Percentiles rank a stretch among this genome's conserved stretches.
Evolutionary conservation across 2,888 invertebrate genomes (phyloP).

Genomic region (Cremastinae sp.): DNA sequence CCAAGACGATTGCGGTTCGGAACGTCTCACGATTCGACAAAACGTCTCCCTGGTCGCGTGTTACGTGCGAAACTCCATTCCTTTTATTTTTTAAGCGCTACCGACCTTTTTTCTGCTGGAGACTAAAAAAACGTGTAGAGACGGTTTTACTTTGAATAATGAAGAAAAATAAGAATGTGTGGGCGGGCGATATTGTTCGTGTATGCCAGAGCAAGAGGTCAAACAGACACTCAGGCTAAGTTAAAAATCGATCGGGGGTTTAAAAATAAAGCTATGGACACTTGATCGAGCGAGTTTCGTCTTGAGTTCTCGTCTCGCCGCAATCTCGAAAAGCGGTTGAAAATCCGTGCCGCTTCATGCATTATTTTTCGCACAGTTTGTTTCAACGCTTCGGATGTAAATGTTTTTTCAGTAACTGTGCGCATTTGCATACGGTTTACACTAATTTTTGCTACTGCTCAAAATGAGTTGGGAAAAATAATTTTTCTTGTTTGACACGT

Average conservation of each 20-base stretch:
- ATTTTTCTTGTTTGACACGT: too few species aligned
- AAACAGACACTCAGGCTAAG: conserved; percentile 18
- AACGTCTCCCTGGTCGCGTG: conserved; percentile 59
- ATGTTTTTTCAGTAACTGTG: too few species aligned
- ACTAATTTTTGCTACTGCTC: too few species aligned
- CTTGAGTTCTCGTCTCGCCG: conserved; percentile 2
- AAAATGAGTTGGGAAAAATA: too few species aligned
- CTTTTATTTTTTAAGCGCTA: conserved; percentile 11
- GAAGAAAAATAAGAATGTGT: conserved; percentile 2
- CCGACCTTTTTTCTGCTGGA: conserved; percentile 13
- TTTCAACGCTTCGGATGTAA: too few species aligned
- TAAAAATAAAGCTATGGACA: conserved; percentile 53
- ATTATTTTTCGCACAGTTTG: too few species aligned
- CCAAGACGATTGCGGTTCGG: neutral
- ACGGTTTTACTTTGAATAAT: conserved; percentile 42
- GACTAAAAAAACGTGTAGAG: too few species aligned
- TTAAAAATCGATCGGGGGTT: conserved; percentile 44
- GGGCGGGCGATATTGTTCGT: neutral
- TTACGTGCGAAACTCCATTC: conserved; percentile 38
- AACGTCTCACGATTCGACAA: conserved; percentile 19
- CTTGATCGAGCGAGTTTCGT: conserved; percentile 33
- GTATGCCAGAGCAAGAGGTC: conserved; percentile 23
- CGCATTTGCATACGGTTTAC: too few species aligned
- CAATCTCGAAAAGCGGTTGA: neutral
- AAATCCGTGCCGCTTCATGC: neutral